phyloP scores from a whole-genome alignment of 2,797 vertebrate genomes.

The Coreius guichenoti region DNA sequence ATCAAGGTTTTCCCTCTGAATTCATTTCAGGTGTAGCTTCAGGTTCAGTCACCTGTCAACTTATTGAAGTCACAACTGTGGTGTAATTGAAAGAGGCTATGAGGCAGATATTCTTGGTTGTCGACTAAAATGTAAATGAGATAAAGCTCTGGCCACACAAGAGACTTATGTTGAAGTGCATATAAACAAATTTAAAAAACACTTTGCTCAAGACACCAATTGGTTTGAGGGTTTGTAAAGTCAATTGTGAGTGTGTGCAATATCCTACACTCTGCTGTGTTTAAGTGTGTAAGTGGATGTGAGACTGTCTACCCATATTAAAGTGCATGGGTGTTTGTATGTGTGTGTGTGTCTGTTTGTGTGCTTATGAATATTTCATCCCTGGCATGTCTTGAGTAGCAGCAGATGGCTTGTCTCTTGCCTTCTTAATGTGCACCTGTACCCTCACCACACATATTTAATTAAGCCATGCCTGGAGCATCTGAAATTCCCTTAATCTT shows the following conservation, averaged over 20 bases:
- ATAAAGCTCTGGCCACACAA: conserved; percentile 4
- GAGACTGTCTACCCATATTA: conserved; percentile 7
- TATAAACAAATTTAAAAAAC: not conserved
- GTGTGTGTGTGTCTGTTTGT: conserved; percentile 21
- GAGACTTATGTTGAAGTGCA: conserved; percentile 5
- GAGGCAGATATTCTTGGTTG: conserved; percentile 7
- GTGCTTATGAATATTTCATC: conserved; percentile 61
- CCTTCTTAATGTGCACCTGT: conserved; percentile 61
- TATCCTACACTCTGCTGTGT: not conserved
- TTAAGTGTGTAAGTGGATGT: conserved; percentile 21
- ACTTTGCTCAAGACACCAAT: conserved; percentile 14
- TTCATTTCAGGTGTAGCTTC: not conserved
- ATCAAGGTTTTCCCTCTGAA: not conserved
- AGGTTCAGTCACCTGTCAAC: conserved; percentile 3
- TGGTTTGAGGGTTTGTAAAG: conserved; percentile 32
- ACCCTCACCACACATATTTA: conserved; percentile 55
- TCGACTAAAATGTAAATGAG: not conserved
- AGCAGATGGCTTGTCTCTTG: conserved; percentile 63
- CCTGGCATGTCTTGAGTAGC: conserved; percentile 58
- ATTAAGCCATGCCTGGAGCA: conserved; percentile 54
- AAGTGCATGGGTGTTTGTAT: conserved; percentile 31
- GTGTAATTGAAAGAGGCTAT: conserved; percentile 12
- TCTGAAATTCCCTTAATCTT: conserved; percentile 52
- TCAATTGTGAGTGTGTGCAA: conserved; percentile 1
- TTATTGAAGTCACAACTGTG: conserved; percentile 1